Base-by-base conservation (phyloP, 2,113 vertebrate species). In the Brachyhypopomus occidentalis region DNA sequence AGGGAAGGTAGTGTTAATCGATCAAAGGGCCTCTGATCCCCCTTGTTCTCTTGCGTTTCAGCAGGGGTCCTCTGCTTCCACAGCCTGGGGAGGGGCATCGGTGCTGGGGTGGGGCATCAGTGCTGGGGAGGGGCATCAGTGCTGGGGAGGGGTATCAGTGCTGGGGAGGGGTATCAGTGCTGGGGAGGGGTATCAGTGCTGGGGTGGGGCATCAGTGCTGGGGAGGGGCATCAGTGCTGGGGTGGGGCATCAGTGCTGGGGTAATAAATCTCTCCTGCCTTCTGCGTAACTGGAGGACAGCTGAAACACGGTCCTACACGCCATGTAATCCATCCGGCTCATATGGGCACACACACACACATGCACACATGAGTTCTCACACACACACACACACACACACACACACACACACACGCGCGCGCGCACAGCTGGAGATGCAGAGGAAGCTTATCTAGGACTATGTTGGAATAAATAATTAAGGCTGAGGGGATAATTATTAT, bases 391-490 rank as follows among this genome's bases (percentile, higher is more conserved):
- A n/a, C 38, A 66, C 52, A 62, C 55, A 34, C 69, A 34, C 38
- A 52, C 80, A 59, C 64, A 82, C 48, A 58, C 72, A 73, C 23
- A 60, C 48, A 62, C 30, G 62, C 73, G 45, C 1, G 19, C 25
- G 59, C 20, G 52, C 67, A 56, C 75, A 78, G 64, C 56, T 41
- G 75, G 66, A 60, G 74, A 27, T 20, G 30, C 66, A 56, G 56
- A 14, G 48, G 56, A 36, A 71, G 77, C 78, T 82, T 62, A 84
- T 84, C 22, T 62, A 36, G 34, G 30, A 14, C 69, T 80, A 63
- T 19, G 16, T 55, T 74, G n/a, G 72, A 64, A 48, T 79, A 82
- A 81, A 85, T 85, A 85, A 84, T 81, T 80, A 83, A 81, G 67
- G 70, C 34, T 63, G 72, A 77, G 81, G 69, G 72, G 66, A 22